Percentiles rank a stretch among this genome's conserved stretches.
Evolutionary conservation across 2,113 vertebrate species (phyloP).

Genomic region (Balaeniceps rex): DNA sequence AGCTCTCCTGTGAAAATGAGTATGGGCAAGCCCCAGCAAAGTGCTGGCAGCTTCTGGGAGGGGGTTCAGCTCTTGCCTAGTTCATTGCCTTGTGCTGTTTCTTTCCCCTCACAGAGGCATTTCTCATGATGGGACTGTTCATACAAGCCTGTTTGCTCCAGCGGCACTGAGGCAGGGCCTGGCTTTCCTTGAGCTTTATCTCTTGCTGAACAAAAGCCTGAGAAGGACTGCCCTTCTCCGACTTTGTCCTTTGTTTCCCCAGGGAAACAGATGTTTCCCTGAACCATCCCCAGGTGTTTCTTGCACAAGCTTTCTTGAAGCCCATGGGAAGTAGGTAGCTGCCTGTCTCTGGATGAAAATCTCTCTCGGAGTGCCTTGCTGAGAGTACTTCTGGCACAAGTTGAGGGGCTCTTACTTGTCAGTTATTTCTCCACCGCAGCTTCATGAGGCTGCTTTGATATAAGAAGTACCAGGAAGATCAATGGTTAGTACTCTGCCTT

Average conservation of each 20-base stretch:
- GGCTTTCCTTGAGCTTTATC: neutral
- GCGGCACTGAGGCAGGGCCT: neutral
- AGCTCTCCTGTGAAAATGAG: neutral
- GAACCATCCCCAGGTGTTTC: neutral
- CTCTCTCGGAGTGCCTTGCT: neutral
- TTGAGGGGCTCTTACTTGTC: neutral
- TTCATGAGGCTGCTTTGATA: neutral
- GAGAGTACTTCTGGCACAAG: neutral
- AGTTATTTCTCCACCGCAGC: neutral
- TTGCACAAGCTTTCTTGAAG: neutral
- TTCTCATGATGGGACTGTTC: neutral
- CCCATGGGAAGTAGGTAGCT: neutral
- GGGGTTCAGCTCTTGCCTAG: neutral
- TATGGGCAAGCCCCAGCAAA: neutral
- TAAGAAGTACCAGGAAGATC: neutral
- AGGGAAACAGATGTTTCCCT: neutral
- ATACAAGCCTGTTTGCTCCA: neutral
- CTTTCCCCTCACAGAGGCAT: neutral
- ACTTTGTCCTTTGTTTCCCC: neutral
- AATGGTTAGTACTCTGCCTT: neutral
- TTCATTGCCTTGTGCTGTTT: neutral
- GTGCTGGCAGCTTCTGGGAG: neutral
- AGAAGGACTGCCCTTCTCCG: neutral
- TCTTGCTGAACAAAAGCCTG: neutral
- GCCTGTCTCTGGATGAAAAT: neutral